Conservation (phyloP, 2,113 vertebrate genomes). For the Callorhinus ursinus region DNA sequence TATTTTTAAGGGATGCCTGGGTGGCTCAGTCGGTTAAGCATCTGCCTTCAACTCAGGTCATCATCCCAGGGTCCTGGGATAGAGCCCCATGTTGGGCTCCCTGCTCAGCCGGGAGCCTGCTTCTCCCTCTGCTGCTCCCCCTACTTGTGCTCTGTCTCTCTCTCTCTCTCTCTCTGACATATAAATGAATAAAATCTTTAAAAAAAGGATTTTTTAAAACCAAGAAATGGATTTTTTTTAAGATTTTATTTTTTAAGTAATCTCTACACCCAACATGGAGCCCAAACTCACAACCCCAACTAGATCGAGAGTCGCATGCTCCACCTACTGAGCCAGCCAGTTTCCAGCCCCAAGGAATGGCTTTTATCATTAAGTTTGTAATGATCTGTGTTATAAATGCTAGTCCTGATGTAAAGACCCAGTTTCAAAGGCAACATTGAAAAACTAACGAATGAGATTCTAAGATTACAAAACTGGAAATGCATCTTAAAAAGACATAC, state of each 20-base stretch:
- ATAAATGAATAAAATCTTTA: neutral
- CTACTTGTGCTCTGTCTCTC: neutral
- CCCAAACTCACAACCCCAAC: neutral
- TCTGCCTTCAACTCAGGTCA: neutral
- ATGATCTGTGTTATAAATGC: neutral
- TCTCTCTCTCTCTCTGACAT: neutral
- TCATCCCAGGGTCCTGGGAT: neutral
- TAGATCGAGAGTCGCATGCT: neutral
- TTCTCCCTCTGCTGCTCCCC: neutral
- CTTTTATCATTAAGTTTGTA: neutral
- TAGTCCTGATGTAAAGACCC: neutral
- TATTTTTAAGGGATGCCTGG: neutral
- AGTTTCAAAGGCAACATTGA: constrained; percentile 36
- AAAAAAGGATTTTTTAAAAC: neutral
- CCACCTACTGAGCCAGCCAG: neutral
- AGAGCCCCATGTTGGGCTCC: too few relatives aligned
- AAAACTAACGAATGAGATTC: constrained; percentile 26
- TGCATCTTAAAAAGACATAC: neutral
- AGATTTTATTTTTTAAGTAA: neutral
- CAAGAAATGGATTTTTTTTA: neutral
- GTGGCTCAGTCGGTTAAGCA: neutral
- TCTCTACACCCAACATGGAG: neutral
- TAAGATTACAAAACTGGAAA: constrained; percentile 35
- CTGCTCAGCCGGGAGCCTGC: too few relatives aligned
- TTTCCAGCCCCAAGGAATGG: neutral